A percentile compares a stretch with the other conserved stretches of the same genome.
Conservation (phyloP, 2,113 vertebrate species). For the Prunella fulvescens region DNA sequence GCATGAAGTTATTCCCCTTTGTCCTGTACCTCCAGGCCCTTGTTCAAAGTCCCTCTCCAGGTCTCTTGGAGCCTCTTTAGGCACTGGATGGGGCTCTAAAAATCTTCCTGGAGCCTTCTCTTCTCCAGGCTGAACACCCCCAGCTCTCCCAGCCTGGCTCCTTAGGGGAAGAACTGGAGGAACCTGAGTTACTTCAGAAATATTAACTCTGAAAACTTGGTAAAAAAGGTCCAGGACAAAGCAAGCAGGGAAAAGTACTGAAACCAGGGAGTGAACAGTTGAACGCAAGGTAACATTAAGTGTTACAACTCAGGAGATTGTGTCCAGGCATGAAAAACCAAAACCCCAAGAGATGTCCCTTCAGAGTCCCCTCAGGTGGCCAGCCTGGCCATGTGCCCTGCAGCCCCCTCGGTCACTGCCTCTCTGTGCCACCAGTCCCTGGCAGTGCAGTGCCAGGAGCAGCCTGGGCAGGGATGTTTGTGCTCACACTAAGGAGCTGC, state of each 20-base stretch:
- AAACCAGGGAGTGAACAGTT: not conserved
- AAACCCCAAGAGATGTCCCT: not conserved
- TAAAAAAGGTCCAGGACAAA: not conserved
- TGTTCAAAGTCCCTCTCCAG: not conserved
- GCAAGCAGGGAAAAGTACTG: not conserved
- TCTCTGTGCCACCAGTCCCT: rapidly evolving
- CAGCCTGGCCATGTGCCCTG: not conserved
- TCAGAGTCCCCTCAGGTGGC: rapidly evolving
- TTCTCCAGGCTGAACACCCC: not conserved
- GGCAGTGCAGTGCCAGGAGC: rapidly evolving
- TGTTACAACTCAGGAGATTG: not conserved
- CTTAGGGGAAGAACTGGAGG: not conserved
- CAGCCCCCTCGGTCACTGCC: rapidly evolving
- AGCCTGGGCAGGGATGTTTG: not conserved
- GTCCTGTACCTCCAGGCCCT: not conserved
- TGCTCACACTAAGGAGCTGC: not conserved
- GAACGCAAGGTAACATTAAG: not conserved
- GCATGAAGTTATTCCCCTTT: not conserved
- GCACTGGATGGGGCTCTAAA: not conserved
- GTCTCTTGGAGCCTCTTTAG: not conserved
- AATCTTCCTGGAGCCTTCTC: not conserved
- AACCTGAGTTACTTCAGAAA: not conserved
- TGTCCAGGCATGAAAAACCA: not conserved
- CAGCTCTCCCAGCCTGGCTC: not conserved
- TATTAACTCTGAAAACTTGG: not conserved